phyloP scores from a whole-genome alignment of 2,888 invertebrate species.

The Noctua janthe region DNA sequence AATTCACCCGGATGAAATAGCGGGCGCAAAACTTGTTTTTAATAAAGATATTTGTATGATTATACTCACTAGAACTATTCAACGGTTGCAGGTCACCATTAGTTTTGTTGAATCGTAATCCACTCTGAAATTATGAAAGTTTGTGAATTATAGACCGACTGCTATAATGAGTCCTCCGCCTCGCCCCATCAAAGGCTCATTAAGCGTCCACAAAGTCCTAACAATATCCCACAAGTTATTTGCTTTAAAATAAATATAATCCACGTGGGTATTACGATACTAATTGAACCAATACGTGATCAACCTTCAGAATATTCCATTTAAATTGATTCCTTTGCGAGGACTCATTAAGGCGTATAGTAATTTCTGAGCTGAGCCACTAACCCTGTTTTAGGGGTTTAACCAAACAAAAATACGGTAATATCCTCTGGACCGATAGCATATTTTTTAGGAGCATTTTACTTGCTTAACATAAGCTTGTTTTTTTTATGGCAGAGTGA shows the following conservation, averaged over 20 bases:
- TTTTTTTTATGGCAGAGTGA: background rate
- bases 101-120: conserved; percentile 58
- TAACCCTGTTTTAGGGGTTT: background rate
- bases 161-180: no score
- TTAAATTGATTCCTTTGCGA: no score
- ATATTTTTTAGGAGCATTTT: background rate
- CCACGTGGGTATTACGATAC: no score
- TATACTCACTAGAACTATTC: conserved; percentile 36
- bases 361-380: background rate
- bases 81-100: conserved; percentile 26
- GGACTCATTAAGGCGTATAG: no score
- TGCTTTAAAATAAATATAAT: no score
- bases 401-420: background rate
- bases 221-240: no score
- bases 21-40: background rate
- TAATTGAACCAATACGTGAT: no score
- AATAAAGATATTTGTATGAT: background rate
- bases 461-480: background rate
- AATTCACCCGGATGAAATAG: background rate
- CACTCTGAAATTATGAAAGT: conserved; percentile 44
- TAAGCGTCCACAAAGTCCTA: no score
- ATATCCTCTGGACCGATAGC: background rate
- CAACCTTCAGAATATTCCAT: no score
- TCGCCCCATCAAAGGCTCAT: no score
- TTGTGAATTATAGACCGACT: background rate